Conservation (phyloP, 2,797 vertebrate genomes). For the Urophycis tenuis region DNA sequence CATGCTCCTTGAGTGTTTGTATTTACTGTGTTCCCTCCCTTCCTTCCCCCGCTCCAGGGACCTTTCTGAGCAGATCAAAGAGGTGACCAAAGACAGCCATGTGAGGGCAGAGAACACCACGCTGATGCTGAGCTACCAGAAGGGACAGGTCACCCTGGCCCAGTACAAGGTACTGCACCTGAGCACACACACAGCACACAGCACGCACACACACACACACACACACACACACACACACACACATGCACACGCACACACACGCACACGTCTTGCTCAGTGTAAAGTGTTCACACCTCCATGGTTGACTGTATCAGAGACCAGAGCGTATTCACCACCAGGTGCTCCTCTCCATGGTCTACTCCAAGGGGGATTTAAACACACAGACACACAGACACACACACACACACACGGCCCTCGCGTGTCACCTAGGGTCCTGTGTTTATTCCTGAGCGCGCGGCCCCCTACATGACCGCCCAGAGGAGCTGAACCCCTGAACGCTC, state of each 20-base stretch:
- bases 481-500: too few relatives aligned
- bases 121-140: conserved; percentile 88
- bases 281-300: neutral
- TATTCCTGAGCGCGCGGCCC: neutral
- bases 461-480: neutral
- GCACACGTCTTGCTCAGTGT: neutral
- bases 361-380: neutral
- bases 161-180: conserved; percentile 79
- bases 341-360: neutral
- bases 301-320: neutral
- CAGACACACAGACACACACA: too few relatives aligned
- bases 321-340: neutral
- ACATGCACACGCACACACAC: neutral
- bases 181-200: neutral
- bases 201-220: neutral
- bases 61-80: conserved; percentile 87
- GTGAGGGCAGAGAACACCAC: conserved; percentile 80
- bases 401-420: neutral
- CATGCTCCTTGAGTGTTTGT: neutral
- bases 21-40: neutral
- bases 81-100: conserved; percentile 84
- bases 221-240: neutral
- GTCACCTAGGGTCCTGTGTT: neutral
- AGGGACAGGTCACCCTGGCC: conserved; percentile 71
- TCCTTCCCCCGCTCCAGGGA: conserved; percentile 57